Percentiles rank a stretch among this genome's conserved stretches.
Evolutionary conservation across 2,888 invertebrate genomes (phyloP).

Genomic region (Eudasyphora cyanicolor): DNA sequence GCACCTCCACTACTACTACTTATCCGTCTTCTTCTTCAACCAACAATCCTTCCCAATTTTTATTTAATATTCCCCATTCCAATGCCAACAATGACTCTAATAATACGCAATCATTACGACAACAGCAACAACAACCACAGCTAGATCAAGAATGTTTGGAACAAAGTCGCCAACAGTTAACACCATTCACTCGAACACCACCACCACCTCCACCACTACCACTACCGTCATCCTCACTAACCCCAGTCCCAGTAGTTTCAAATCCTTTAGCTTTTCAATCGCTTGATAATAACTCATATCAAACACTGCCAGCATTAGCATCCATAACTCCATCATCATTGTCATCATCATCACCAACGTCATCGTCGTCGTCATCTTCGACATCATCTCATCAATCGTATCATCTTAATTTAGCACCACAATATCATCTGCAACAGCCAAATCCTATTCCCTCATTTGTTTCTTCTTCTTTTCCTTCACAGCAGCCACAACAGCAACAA

Average conservation of each 20-base stretch:
- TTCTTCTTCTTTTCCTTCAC: conserved; percentile 69
- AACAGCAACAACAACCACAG: conserved; percentile 44
- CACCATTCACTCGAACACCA: conserved; percentile 6
- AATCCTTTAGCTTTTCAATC: conserved; percentile 9
- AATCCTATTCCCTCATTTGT: conserved; percentile 50
- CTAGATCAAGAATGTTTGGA: not conserved
- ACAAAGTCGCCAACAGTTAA: conserved; percentile 40
- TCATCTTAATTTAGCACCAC: conserved; percentile 58
- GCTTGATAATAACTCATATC: conserved; percentile 24
- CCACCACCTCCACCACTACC: not conserved
- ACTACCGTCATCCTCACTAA: not conserved
- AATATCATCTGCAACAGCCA: conserved; percentile 67
- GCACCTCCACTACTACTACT: too few relatives aligned
- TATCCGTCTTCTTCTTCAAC: conserved; percentile 22
- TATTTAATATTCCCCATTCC: conserved; percentile 60
- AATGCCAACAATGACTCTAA: conserved; percentile 10
- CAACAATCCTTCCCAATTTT: conserved; percentile 62
- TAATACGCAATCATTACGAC: too few relatives aligned
- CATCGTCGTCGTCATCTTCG: conserved; percentile 46
- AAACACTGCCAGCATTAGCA: conserved; percentile 64
- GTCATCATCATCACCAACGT: conserved; percentile 52
- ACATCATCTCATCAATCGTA: conserved; percentile 44
- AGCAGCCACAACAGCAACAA: conserved; percentile 69
- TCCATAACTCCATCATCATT: conserved; percentile 62
- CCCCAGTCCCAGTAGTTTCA: not conserved